phyloP scores from a whole-genome alignment of 1,140 invertebrate genomes.

The Papilio polytes region DNA sequence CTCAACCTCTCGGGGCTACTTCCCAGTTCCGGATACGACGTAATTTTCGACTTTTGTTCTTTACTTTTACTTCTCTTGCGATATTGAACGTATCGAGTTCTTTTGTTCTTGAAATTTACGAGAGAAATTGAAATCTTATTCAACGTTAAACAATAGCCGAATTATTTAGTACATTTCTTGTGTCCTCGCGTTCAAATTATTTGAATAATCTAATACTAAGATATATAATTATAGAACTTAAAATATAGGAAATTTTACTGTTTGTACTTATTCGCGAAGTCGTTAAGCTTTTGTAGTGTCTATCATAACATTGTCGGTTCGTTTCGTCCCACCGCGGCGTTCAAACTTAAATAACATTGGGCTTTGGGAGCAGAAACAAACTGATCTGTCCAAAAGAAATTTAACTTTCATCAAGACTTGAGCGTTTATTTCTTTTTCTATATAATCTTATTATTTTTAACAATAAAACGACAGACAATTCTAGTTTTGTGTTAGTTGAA shows the following conservation, averaged over 20 bases:
- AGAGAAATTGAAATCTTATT: slow-evolving; percentile 1
- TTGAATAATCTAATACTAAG: too few species aligned
- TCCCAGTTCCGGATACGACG: not conserved
- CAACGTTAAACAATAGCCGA: not conserved
- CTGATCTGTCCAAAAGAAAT: slow-evolving; percentile 8
- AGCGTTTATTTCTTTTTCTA: not conserved
- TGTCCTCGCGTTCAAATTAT: too few species aligned
- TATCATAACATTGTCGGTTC: slow-evolving; percentile 6
- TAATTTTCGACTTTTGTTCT: slow-evolving; percentile 36
- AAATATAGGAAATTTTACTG: not conserved
- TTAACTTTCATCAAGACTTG: not conserved
- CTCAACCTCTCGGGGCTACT: slow-evolving; percentile 27
- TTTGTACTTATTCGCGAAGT: not conserved
- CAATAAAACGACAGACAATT: not conserved
- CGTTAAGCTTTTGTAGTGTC: not conserved
- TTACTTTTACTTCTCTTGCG: slow-evolving; percentile 11
- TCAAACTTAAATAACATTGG: slow-evolving; percentile 24
- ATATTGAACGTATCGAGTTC: slow-evolving; percentile 18
- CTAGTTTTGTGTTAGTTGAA: too few species aligned
- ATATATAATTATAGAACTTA: not conserved
- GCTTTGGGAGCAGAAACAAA: not conserved
- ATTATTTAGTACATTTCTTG: too few species aligned
- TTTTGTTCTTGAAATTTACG: slow-evolving; percentile 27
- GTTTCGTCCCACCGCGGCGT: not conserved
- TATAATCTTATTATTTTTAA: not conserved